Evolutionary conservation across 2,888 invertebrate genomes (phyloP).

Genomic region (Machimus atricapillus): DNA sequence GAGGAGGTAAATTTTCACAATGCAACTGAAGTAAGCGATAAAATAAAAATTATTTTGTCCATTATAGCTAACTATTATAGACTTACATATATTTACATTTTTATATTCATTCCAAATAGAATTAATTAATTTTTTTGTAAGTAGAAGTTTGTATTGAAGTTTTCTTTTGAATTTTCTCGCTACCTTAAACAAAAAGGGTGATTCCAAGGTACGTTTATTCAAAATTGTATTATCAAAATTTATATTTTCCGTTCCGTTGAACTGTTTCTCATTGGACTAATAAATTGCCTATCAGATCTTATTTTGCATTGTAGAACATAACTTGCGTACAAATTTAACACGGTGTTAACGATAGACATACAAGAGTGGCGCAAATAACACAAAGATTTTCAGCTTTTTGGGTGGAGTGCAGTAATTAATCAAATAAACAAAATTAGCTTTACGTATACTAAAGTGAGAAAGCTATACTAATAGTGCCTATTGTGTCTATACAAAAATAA

Average conservation of each 20-base stretch:
- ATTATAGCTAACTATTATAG: constrained; percentile 1
- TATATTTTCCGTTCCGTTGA: not conserved
- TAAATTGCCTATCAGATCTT: constrained; percentile 11
- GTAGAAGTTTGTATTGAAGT: constrained; percentile 43
- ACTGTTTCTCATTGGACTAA: constrained; percentile 49
- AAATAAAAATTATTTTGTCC: not conserved
- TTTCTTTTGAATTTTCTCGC: constrained; percentile 46
- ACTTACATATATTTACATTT: constrained; percentile 30
- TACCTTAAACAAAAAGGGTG: constrained; percentile 54
- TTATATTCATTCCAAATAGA: constrained; percentile 15
- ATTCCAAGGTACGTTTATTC: constrained; percentile 59
- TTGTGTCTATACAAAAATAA: not conserved
- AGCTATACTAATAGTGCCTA: not conserved
- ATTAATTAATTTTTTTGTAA: constrained; percentile 39
- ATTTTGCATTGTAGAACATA: constrained; percentile 21
- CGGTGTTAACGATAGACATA: not conserved
- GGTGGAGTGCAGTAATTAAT: not conserved
- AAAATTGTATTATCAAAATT: constrained; percentile 8
- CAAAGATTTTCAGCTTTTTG: not conserved
- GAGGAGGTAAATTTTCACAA: constrained; percentile 82
- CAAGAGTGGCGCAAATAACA: not conserved
- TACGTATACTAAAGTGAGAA: not conserved
- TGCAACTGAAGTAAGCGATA: not conserved
- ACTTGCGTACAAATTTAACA: not conserved
- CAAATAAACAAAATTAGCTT: not conserved